Evolutionary conservation across 2,888 invertebrate species (phyloP).

Genomic region (Mylabris sibirica): DNA sequence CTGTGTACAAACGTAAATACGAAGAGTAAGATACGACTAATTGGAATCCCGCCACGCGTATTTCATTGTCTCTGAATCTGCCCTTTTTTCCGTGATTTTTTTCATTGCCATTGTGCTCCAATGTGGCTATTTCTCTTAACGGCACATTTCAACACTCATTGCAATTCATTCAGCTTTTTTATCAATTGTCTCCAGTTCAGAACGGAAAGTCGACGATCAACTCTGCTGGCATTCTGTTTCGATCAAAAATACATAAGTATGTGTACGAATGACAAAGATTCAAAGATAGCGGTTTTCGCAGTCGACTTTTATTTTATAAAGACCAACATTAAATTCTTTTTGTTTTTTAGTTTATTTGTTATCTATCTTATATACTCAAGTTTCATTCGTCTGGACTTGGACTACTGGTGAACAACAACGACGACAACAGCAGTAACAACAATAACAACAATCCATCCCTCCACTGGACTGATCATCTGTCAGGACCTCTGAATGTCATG

Average conservation of each 20-base stretch:
- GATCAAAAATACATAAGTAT: slow-evolving; percentile 48
- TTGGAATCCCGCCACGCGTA: slow-evolving; percentile 26
- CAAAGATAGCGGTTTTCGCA: slow-evolving; percentile 49
- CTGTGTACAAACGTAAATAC: not conserved
- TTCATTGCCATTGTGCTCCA: not conserved
- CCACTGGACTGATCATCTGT: slow-evolving; percentile 36
- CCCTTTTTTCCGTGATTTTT: not conserved
- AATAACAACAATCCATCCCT: slow-evolving; percentile 46
- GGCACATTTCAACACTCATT: slow-evolving; percentile 40
- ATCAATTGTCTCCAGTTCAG: slow-evolving; percentile 22
- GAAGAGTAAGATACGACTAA: slow-evolving; percentile 18
- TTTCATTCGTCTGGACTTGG: slow-evolving; percentile 26
- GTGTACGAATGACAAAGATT: slow-evolving; percentile 26
- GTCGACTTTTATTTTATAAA: slow-evolving; percentile 51
- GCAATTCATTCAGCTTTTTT: slow-evolving; percentile 47
- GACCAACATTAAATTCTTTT: slow-evolving; percentile 54
- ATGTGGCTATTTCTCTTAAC: slow-evolving; percentile 19
- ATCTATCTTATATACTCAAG: slow-evolving; percentile 17
- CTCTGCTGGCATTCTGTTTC: slow-evolving; percentile 10
- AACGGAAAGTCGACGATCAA: not conserved
- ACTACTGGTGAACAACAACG: slow-evolving; percentile 35
- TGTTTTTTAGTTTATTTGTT: slow-evolving; percentile 12
- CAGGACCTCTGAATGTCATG: slow-evolving; percentile 44
- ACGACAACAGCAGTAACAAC: slow-evolving; percentile 28
- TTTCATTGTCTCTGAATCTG: slow-evolving; percentile 27